Evolutionary conservation across 2,113 vertebrate species (phyloP).

Genomic region (Peromyscus maniculatus): DNA sequence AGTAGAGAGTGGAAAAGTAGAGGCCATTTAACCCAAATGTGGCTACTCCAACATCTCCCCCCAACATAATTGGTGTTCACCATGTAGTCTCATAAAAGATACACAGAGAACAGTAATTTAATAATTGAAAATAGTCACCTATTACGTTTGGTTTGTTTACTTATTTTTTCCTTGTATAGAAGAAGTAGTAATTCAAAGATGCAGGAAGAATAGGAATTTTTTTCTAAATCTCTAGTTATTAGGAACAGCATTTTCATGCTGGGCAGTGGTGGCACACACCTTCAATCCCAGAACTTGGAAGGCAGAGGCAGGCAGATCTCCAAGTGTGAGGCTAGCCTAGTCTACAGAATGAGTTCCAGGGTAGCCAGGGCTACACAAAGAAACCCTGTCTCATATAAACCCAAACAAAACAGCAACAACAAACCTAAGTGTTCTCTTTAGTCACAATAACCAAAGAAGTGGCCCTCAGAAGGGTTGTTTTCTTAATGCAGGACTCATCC

Average conservation of each 20-base stretch:
- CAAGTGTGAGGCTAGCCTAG: not conserved
- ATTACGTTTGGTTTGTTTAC: not conserved
- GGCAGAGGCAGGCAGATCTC: not conserved
- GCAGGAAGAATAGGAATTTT: not conserved
- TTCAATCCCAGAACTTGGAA: not conserved
- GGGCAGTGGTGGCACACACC: rapidly evolving
- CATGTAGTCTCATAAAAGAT: not conserved
- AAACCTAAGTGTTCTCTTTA: not conserved
- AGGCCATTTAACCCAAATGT: not conserved
- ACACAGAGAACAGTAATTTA: not conserved
- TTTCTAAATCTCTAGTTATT: not conserved
- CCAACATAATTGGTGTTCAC: not conserved
- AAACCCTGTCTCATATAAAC: not conserved
- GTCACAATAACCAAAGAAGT: not conserved
- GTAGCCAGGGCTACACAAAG: not conserved
- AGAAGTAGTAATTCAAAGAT: not conserved
- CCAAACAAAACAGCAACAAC: not conserved
- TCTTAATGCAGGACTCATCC: not conserved
- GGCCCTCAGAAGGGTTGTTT: not conserved
- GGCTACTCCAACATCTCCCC: not conserved
- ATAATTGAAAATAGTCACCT: not conserved
- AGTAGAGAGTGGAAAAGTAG: not conserved
- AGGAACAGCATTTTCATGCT: not conserved
- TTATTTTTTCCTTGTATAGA: not conserved
- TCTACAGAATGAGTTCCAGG: not conserved